Evolutionary conservation across 2,113 vertebrate species (phyloP).

Genomic region (Periophthalmus modestus): DNA sequence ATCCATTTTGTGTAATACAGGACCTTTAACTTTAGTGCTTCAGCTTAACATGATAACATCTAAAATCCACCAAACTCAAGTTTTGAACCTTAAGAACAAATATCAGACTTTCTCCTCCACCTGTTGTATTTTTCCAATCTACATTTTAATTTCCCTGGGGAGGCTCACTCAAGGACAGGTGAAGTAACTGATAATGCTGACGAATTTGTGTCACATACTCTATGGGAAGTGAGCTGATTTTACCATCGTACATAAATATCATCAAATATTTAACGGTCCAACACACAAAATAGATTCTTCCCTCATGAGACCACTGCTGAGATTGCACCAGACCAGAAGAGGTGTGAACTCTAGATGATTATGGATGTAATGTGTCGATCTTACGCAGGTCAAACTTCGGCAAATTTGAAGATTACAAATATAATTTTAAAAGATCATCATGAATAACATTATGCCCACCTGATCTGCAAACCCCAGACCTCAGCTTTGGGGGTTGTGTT

Average conservation of each 20-base stretch:
- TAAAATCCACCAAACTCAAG: background rate
- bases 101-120: conserved; percentile 4
- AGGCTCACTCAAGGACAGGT: conserved; percentile 10
- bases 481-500: background rate
- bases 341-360: background rate
- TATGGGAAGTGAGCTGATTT: background rate
- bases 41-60: background rate
- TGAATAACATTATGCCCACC: background rate
- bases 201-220: background rate
- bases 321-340: conserved; percentile 1
- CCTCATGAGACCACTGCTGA: background rate
- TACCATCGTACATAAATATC: background rate
- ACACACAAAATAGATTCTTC: background rate
- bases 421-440: background rate
- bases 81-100: background rate
- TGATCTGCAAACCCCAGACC: background rate
- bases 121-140: conserved; percentile 24
- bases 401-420: background rate
- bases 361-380: conserved; percentile 12
- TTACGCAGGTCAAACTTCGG: background rate
- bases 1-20: background rate
- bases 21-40: too few relatives aligned
- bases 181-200: conserved; percentile 23
- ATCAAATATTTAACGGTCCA: background rate
- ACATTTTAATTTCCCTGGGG: conserved; percentile 44